Conservation (phyloP, 1,140 invertebrate species). For the Pinna nobilis region DNA sequence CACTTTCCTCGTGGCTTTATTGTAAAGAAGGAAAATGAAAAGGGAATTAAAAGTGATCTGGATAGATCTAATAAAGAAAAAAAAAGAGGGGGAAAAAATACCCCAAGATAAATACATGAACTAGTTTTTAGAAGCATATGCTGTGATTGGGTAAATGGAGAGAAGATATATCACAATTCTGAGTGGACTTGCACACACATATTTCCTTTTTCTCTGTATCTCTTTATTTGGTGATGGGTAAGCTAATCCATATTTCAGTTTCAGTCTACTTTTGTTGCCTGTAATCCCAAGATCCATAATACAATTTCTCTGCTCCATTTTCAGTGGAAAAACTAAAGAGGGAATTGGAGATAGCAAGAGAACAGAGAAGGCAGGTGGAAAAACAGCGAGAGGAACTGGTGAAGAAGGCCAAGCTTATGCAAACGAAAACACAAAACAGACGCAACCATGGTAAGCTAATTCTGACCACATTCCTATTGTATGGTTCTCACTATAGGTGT, state of each 20-base stretch:
- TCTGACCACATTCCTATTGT: not conserved
- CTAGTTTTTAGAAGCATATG: too few species aligned
- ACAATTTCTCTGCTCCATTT: constrained; percentile 20
- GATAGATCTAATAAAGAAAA: too few species aligned
- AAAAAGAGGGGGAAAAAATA: too few species aligned
- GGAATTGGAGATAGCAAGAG: constrained; percentile 64
- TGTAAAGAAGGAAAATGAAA: too few species aligned
- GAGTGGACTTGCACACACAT: not conserved
- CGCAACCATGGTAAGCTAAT: constrained; percentile 70
- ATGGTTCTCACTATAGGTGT: too few species aligned
- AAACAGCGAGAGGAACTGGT: constrained; percentile 71
- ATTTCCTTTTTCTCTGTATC: not conserved
- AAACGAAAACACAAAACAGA: constrained; percentile 70
- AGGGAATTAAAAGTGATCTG: too few species aligned
- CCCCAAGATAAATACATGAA: too few species aligned
- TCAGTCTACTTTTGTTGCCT: not conserved
- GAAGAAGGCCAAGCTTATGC: constrained; percentile 70
- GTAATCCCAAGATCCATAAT: not conserved
- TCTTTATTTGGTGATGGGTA: too few species aligned
- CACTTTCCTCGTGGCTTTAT: too few species aligned
- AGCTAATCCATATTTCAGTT: not conserved
- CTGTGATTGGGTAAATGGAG: not conserved
- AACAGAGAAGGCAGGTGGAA: constrained; percentile 60
- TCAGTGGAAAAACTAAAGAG: constrained; percentile 62
- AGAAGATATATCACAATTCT: not conserved